Percentiles rank a stretch among this genome's conserved stretches.
Evolutionary conservation across 2,113 vertebrate genomes (phyloP).

Genomic region (Corythornis vintsioides): DNA sequence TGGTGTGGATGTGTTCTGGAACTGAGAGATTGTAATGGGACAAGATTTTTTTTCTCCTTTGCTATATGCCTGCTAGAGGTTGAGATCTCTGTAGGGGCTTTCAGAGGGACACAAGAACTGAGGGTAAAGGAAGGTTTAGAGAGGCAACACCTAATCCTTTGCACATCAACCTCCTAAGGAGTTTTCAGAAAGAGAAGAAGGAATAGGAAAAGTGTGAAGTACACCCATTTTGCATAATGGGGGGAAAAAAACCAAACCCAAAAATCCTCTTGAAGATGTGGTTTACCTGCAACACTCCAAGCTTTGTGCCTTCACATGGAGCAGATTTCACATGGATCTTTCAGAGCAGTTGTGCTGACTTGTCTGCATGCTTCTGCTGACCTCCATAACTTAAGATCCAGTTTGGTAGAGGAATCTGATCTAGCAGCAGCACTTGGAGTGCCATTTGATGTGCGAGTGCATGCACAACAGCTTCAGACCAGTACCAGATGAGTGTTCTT

Average conservation of each 20-base stretch:
- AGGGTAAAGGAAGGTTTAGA: neutral
- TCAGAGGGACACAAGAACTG: neutral
- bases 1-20: neutral
- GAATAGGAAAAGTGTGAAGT: neutral
- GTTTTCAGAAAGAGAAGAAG: neutral
- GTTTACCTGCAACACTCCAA: neutral
- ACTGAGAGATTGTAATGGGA: neutral
- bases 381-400: neutral
- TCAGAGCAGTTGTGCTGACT: neutral
- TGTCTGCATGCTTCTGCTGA: neutral
- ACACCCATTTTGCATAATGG: neutral
- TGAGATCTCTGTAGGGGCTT: neutral
- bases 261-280: neutral
- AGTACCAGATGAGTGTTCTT: neutral
- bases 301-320: neutral
- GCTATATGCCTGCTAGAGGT: neutral
- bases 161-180: neutral
- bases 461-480: neutral
- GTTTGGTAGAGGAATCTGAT: neutral
- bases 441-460: accelerated
- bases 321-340: neutral
- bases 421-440: neutral
- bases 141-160: neutral
- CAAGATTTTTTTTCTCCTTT: neutral
- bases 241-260: neutral